A percentile compares a stretch with the other conserved stretches of the same genome.
These are phyloP conservation scores for Pseudobourletiella spinata DNA, from an alignment of 1,140 invertebrate genomes.

Conservation along the genomic window DNA sequence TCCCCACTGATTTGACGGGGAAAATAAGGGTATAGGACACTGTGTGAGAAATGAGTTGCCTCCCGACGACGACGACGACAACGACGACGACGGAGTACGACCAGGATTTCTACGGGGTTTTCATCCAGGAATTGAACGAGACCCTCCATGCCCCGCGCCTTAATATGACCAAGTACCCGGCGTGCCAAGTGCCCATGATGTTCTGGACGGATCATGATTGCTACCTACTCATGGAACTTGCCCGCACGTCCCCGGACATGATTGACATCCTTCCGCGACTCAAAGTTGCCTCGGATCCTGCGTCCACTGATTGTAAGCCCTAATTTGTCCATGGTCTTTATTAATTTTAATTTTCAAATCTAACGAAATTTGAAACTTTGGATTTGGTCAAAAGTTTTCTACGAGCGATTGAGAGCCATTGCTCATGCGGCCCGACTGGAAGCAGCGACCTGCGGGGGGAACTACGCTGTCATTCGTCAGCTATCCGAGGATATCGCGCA, in stretches of 20 bases:
- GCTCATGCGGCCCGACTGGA: background rate
- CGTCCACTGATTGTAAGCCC: background rate
- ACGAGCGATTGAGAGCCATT: background rate
- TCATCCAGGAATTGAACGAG: background rate
- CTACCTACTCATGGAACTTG: background rate
- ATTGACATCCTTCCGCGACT: background rate
- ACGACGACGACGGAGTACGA: background rate
- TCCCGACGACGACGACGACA: too few species aligned
- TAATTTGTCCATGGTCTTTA: background rate
- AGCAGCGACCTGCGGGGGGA: background rate
- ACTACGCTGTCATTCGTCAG: background rate
- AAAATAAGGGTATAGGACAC: too few species aligned
- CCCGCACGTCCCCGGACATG: background rate
- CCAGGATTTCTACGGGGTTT: background rate
- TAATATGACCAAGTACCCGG: background rate
- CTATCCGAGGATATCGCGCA: background rate
- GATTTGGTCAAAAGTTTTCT: background rate
- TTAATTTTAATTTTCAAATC: background rate
- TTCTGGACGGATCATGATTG: background rate
- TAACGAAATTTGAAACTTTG: background rate
- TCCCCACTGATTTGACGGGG: too few species aligned
- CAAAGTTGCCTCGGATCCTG: conserved; percentile 1
- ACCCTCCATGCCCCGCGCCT: background rate
- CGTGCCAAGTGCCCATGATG: background rate
- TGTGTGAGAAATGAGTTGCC: too few species aligned